Evolutionary conservation across 2,888 invertebrate species (phyloP).

Genomic region (Lithophane ornitopus): DNA sequence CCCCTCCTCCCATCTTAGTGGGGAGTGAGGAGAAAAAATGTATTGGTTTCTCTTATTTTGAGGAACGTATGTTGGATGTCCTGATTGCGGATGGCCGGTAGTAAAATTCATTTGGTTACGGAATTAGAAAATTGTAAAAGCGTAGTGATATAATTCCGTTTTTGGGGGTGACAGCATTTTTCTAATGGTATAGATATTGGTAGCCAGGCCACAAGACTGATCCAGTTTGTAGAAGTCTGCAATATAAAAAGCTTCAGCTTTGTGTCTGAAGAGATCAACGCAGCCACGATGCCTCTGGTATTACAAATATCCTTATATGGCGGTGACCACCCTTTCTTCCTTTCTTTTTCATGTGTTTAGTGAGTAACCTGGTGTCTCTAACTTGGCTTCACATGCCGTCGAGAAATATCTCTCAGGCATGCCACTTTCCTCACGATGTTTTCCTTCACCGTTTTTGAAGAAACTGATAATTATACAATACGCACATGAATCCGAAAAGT

Average conservation of each 20-base stretch:
- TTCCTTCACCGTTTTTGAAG: too few relatives aligned
- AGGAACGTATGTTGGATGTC: conserved; percentile 37
- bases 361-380: too few relatives aligned
- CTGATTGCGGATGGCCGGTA: conserved; percentile 32
- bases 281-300: too few relatives aligned
- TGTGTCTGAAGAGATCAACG: neutral
- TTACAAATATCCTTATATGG: too few relatives aligned
- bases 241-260: neutral
- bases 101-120: conserved; percentile 20
- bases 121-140: conserved; percentile 20
- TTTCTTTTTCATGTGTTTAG: too few relatives aligned
- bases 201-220: neutral
- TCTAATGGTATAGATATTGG: neutral
- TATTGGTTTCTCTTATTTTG: conserved; percentile 65
- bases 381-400: too few relatives aligned
- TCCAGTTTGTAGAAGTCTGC: neutral
- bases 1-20: conserved; percentile 34
- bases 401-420: too few relatives aligned
- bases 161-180: neutral
- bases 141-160: neutral
- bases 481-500: too few relatives aligned
- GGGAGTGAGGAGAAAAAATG: conserved; percentile 47
- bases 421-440: too few relatives aligned
- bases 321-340: too few relatives aligned
- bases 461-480: too few relatives aligned